Evolutionary conservation across 2,888 invertebrate species (phyloP).

Genomic region (Digitonthophagus gazella): DNA sequence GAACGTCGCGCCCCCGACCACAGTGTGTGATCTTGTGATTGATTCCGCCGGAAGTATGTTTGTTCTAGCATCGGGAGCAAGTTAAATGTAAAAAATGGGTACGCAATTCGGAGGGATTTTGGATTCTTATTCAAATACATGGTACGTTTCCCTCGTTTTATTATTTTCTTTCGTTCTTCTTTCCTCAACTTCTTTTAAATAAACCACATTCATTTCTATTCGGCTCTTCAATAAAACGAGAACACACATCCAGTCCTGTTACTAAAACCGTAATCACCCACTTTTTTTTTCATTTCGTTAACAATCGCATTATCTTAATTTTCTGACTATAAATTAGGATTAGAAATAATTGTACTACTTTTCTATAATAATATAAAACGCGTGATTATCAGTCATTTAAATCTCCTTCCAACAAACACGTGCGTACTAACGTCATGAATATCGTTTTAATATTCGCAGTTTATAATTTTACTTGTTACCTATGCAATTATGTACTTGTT

Average conservation of each 20-base stretch:
- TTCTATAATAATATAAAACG: neutral
- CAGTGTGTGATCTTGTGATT: slow-evolving; percentile 10
- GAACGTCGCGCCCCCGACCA: neutral
- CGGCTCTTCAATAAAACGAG: neutral
- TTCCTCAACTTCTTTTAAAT: neutral
- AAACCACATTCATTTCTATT: neutral
- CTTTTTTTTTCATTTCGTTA: neutral
- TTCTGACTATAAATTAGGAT: neutral
- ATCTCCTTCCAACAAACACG: neutral
- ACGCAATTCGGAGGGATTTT: slow-evolving; percentile 33
- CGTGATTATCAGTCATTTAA: neutral
- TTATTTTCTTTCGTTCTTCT: slow-evolving; percentile 12
- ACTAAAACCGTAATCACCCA: neutral
- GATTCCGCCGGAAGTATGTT: slow-evolving; percentile 19
- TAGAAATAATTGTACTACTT: too few relatives aligned
- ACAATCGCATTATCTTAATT: neutral
- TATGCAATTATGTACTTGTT: neutral
- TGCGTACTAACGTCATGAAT: neutral
- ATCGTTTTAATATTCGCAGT: neutral
- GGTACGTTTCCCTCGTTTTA: slow-evolving; percentile 38
- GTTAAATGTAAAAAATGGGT: slow-evolving; percentile 30
- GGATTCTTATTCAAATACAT: slow-evolving; percentile 45
- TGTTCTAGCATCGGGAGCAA: slow-evolving; percentile 14
- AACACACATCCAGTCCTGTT: neutral
- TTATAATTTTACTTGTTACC: neutral